Evolutionary conservation across 2,888 invertebrate genomes (phyloP).

Genomic region (Tetropium fuscum): DNA sequence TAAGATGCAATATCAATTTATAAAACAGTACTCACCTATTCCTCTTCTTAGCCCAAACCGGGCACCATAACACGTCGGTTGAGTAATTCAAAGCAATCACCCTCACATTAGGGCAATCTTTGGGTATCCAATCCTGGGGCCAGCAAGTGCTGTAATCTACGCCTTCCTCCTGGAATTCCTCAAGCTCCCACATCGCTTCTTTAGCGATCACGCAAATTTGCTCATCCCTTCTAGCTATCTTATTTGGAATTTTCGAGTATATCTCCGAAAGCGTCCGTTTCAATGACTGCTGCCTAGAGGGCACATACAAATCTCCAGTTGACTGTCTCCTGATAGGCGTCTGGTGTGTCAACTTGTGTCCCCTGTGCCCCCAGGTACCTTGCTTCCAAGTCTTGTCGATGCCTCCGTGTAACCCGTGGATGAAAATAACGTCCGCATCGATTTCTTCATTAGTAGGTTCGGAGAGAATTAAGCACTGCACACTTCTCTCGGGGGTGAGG

Average conservation of each 20-base stretch:
- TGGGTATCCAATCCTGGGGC: slow-evolving; percentile 88
- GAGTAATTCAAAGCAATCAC: slow-evolving; percentile 87
- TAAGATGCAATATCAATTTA: not conserved
- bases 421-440: slow-evolving; percentile 80
- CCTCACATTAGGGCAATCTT: slow-evolving; percentile 81
- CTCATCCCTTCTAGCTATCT: slow-evolving; percentile 49
- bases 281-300: slow-evolving; percentile 45
- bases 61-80: slow-evolving; percentile 83
- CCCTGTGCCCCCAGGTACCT: slow-evolving; percentile 72
- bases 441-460: slow-evolving; percentile 54
- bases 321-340: slow-evolving; percentile 53
- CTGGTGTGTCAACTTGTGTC: slow-evolving; percentile 58
- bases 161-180: slow-evolving; percentile 40
- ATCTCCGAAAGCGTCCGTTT: slow-evolving; percentile 54
- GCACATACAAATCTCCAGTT: slow-evolving; percentile 52
- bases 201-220: slow-evolving; percentile 36
- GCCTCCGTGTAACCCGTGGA: slow-evolving; percentile 86
- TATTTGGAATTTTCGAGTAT: slow-evolving; percentile 51
- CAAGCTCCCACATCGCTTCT: slow-evolving; percentile 39
- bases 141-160: slow-evolving; percentile 75
- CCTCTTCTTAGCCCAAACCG: slow-evolving; percentile 77
- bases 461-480: slow-evolving; percentile 60
- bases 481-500: slow-evolving; percentile 51
- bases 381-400: slow-evolving; percentile 87
- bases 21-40: slow-evolving; percentile 67